A percentile compares a stretch with the other conserved stretches of the same genome.
phyloP scores from a whole-genome alignment of 1,140 invertebrate species.

The Pachypsylla venusta region DNA sequence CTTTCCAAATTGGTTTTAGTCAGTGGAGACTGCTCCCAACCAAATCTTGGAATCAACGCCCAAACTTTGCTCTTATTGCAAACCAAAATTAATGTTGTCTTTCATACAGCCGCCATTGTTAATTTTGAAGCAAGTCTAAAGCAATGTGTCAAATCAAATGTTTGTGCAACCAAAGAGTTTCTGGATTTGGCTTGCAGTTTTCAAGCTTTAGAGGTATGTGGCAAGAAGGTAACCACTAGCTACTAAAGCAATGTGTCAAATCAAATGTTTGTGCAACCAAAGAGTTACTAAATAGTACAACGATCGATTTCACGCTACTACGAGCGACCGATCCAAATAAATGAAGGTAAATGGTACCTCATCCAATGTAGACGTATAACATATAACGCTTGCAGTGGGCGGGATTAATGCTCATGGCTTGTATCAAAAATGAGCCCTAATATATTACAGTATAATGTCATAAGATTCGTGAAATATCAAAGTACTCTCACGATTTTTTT shows the following conservation, averaged over 20 bases:
- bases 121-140: slow-evolving; percentile 49
- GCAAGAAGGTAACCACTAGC: background rate
- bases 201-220: slow-evolving; percentile 29
- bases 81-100: slow-evolving; percentile 50
- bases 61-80: slow-evolving; percentile 40
- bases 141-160: slow-evolving; percentile 25
- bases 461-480: no score
- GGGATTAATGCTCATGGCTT: no score
- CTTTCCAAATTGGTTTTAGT: slow-evolving; percentile 44
- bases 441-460: no score
- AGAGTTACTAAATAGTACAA: background rate
- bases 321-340: no score
- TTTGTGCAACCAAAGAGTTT: slow-evolving; percentile 23
- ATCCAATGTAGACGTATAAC: no score
- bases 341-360: no score
- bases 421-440: no score
- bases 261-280: background rate
- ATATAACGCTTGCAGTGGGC: no score
- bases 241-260: background rate
- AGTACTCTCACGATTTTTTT: no score
- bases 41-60: slow-evolving; percentile 48
- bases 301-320: no score
- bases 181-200: slow-evolving; percentile 27
- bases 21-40: slow-evolving; percentile 46
- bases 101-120: slow-evolving; percentile 48